These are phyloP conservation scores for Alligator mississippiensis DNA, from an alignment of 2,113 vertebrate species.

Conservation along the genomic window DNA sequence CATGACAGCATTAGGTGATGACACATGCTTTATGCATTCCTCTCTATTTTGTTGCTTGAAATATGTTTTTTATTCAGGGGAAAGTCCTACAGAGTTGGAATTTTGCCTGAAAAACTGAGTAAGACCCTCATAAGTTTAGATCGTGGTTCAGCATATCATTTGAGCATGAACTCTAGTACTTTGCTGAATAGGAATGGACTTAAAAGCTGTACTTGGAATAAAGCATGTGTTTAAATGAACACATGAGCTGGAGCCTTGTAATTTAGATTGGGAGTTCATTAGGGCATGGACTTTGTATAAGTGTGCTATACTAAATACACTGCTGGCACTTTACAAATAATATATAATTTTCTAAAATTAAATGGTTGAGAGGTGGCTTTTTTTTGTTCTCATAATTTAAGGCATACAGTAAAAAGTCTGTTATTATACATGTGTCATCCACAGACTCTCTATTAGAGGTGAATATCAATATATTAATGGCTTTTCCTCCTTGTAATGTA, in stretches of 20 bases:
- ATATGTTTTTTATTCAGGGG: neutral
- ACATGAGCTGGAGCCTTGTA: neutral
- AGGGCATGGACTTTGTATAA: neutral
- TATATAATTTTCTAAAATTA: neutral
- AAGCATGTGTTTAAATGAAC: neutral
- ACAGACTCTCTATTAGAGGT: neutral
- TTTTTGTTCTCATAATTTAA: neutral
- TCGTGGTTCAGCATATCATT: neutral
- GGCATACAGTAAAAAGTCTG: neutral
- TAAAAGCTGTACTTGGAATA: neutral
- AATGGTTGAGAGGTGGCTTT: neutral
- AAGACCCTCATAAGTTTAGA: neutral
- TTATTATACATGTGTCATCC: conserved; percentile 1
- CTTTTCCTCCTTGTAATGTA: neutral
- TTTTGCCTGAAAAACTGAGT: neutral
- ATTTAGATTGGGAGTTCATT: neutral
- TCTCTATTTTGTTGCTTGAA: too few relatives aligned
- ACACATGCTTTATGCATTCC: too few relatives aligned
- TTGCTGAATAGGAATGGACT: neutral
- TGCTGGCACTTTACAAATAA: neutral
- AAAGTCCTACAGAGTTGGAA: neutral
- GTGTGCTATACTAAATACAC: fast-evolving
- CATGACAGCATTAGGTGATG: neutral
- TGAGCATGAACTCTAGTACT: neutral
- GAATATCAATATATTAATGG: conserved; percentile 17